Percentiles rank a stretch among this genome's conserved stretches.
These are phyloP conservation scores for Apistogramma diplotaenia DNA, from an alignment of 2,113 vertebrate species.

Conservation along the genomic window DNA sequence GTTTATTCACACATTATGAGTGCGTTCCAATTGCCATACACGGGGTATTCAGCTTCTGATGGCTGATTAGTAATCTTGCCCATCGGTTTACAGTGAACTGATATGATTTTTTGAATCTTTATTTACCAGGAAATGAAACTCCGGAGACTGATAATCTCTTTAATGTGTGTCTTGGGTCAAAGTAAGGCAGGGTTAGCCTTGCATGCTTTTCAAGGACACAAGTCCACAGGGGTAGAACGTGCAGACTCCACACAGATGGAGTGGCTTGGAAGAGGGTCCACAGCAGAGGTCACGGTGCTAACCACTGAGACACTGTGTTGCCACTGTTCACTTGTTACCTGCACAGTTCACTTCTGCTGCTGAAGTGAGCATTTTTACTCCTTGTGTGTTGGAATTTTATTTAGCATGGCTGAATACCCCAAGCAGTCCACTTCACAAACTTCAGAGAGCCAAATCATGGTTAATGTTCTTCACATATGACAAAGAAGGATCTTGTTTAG, in stretches of 20 bases:
- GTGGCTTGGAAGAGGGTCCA: neutral
- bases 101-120: neutral
- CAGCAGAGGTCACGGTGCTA: neutral
- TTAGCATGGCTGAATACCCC: neutral
- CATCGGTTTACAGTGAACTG: neutral
- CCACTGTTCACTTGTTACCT: neutral
- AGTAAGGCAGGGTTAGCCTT: neutral
- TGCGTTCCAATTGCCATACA: neutral
- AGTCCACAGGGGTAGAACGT: neutral
- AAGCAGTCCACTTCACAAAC: too few relatives aligned
- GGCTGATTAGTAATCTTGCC: neutral
- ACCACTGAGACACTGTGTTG: neutral
- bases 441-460: too few relatives aligned
- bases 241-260: neutral
- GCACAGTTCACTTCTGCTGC: neutral
- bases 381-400: neutral
- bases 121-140: neutral
- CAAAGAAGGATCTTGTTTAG: too few relatives aligned
- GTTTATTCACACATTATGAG: neutral
- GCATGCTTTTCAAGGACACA: neutral
- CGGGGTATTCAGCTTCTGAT: neutral
- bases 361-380: neutral
- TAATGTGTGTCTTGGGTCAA: neutral
- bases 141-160: rapidly evolving
- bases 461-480: too few relatives aligned